Base-by-base conservation (phyloP, 2,888 invertebrate genomes). In the Mesorhabditis spiculigera region DNA sequence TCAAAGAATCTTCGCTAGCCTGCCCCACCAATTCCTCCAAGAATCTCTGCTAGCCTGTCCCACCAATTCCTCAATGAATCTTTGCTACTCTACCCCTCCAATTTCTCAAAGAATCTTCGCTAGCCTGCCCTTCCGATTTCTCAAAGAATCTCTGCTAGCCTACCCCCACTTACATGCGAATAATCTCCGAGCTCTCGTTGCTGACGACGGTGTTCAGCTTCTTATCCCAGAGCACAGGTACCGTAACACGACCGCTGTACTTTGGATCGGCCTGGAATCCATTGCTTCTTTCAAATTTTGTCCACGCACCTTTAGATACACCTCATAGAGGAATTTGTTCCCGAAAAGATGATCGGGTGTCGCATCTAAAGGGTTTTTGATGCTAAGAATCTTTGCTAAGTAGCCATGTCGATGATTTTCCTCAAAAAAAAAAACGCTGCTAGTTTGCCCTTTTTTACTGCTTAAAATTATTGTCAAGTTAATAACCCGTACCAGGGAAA, bases 181-280 rank as follows among this genome's bases (percentile, higher is more conserved):
- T 50, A n/a, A 50, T 50, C 58, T 50, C 58, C 58, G 58, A 50
- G 58, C 58, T 50, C n/a, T 50, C 58, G 58, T 50, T 50, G 58
- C 58, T 50, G 10, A 50, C 58, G 10, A 50, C 8, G 8, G 6
- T 50, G 58, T 50, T 50, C 58, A 13, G 58, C 58, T 50, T 50
- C n/a, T 50, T 50, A n/a, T 50, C 58, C 58, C 58, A 50, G 0
- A 50, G n/a, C 8, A 50, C n/a, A 2, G 58, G 58, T n/a, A 50
- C 58, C 58, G 58, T 50, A 10, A 50, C 58, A 2, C 58, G 8
- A n/a, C 58, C 58, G n/a, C 10, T 50, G 58, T 50, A 50, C n/a
- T 50, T 50, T 10, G 58, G n/a, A 50, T 50, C 58, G n/a, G 58
- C 58, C 58, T 50, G 58, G n/a, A 50, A 50, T 50, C 58, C 58